Percentiles rank a stretch among this genome's conserved stretches.
phyloP scores from a whole-genome alignment of 1,140 invertebrate genomes.

The Drosophila lacertosa region DNA sequence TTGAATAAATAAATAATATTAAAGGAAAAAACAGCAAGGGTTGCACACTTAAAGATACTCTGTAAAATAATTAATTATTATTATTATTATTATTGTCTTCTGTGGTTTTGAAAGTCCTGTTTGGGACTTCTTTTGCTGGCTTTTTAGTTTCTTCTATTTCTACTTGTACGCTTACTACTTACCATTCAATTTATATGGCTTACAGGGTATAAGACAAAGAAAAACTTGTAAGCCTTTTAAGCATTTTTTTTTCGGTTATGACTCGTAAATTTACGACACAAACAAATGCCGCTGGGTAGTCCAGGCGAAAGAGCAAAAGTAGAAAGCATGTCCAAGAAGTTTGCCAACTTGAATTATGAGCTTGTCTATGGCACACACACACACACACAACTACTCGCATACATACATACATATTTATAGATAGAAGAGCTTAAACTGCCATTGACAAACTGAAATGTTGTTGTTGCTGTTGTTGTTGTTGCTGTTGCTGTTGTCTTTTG shows the following conservation, averaged over 20 bases:
- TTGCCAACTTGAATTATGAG: constrained; percentile 61
- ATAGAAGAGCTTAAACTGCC: constrained; percentile 42
- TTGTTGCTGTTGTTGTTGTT: constrained; percentile 1
- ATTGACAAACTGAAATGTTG: constrained; percentile 46
- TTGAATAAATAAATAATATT: constrained; percentile 32
- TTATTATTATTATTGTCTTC: no score
- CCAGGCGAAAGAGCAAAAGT: not conserved
- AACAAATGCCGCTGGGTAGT: constrained; percentile 42
- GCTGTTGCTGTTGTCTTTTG: constrained; percentile 38
- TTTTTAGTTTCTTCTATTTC: no score
- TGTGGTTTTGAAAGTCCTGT: no score
- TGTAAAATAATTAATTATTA: not conserved
- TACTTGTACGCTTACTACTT: no score
- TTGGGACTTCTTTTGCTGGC: no score
- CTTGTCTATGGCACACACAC: constrained; percentile 49
- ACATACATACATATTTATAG: constrained; percentile 38
- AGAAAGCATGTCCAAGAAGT: constrained; percentile 40
- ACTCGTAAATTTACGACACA: constrained; percentile 55
- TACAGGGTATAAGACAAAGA: constrained; percentile 15
- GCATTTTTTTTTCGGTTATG: constrained; percentile 30
- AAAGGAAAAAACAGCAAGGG: constrained; percentile 9
- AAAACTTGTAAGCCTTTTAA: constrained; percentile 33
- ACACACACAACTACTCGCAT: constrained; percentile 8
- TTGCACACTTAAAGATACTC: not conserved
- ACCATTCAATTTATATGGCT: not conserved